A percentile compares a stretch with the other conserved stretches of the same genome.
Conservation (phyloP, 2,113 vertebrate species). For the Suricata suricatta region DNA sequence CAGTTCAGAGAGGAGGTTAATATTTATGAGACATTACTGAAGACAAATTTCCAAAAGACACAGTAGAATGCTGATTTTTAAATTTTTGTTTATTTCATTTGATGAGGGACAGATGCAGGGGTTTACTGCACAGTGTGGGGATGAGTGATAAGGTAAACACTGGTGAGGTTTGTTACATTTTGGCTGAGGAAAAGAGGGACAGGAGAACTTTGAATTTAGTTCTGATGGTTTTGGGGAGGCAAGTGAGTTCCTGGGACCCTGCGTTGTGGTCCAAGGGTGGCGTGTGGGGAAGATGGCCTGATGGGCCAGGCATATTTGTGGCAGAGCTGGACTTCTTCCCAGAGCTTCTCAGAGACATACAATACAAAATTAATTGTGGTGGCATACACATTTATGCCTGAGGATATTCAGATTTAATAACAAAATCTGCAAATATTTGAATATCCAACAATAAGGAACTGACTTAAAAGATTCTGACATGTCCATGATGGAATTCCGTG, state of each 20-base stretch:
- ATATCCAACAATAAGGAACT: not conserved
- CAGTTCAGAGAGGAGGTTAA: not conserved
- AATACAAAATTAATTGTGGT: not conserved
- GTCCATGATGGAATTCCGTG: not conserved
- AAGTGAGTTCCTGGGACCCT: not conserved
- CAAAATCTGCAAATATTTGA: not conserved
- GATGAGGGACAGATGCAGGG: not conserved
- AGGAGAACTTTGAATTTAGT: not conserved
- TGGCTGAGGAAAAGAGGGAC: not conserved
- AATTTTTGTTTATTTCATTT: not conserved
- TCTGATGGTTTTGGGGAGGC: not conserved
- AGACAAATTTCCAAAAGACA: not conserved
- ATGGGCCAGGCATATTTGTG: not conserved
- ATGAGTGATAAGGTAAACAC: not conserved
- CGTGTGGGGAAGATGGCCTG: not conserved
- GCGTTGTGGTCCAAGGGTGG: not conserved
- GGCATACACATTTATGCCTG: not conserved
- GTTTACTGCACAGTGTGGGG: not conserved
- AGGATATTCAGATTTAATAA: not conserved
- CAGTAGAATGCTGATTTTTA: not conserved
- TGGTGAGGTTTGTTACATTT: not conserved
- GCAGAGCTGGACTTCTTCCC: not conserved
- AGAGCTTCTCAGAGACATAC: not conserved
- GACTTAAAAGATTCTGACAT: not conserved
- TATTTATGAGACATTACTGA: not conserved